Evolutionary conservation across 2,113 vertebrate genomes (phyloP), one percentile per base, ranked within the genome.

Genomic region (Larimichthys crocea): DNA sequence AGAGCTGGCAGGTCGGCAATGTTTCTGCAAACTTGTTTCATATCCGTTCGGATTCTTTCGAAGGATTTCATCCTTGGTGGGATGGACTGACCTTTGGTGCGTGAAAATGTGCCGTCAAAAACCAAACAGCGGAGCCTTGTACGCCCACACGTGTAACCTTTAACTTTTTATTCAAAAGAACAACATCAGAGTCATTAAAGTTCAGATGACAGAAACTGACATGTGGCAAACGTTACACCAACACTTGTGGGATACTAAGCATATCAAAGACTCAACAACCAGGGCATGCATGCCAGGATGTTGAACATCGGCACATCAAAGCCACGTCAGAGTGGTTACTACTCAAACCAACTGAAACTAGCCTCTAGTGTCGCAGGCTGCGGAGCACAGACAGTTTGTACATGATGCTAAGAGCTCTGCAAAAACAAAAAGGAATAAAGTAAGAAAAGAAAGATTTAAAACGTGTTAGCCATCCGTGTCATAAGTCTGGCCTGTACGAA

Each of bases 41-140:
- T 49, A 16, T 73, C 48, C 68, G 26, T 73, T 62, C 4, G 8
- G 22, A 20, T 67, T 63, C 42, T 67, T 74, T 68, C 19, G 48
- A 65, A 48, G 50, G 16, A 2, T 31, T 59, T 31, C 22, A 12
- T 46, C n/a, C 44, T 65, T 14, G 1, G n/a, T 49, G 52, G 31
- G 12, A 61, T 50, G 56, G 42, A 29, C 9, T 63, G 76, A 60
- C 0, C 26, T 76, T 60, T 57, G 50, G 15, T 49, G 67, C 10
- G 31, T 65, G 52, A 66, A 61, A 44, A 48, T 40, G 10, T n/a
- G 46, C 16, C 12, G 35, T 53, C 24, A 56, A 69, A 35, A 44
- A 75, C 50, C 57, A 62, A 55, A 60, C 42, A 35, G 35, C 14
- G 2, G 15, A 35, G 55, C 65, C 19, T 56, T 44, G 29, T 19